Base-by-base conservation (phyloP, 53 echinoderm and acorn worm species). In the Actinopyga echinites region DNA sequence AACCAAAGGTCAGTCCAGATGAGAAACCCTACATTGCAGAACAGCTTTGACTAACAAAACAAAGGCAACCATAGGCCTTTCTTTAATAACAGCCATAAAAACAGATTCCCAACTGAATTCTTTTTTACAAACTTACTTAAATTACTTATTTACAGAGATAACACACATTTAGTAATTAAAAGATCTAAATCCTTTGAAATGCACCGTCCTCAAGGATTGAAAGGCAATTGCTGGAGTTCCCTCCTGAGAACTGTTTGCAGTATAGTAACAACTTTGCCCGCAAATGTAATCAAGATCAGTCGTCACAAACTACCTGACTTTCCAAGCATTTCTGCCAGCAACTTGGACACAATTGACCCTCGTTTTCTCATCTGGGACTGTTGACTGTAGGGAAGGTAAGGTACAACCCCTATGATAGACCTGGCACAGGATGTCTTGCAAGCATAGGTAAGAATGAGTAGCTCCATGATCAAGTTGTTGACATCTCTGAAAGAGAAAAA, bases 301-400 rank as follows among this genome's bases (percentile, higher is more conserved):
- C 43, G 12, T 53, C 9, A 44, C 8, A 28, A 45, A 83, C 77
- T 22, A 95, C 95, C 99, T 45, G 94, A 63, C 85, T 90, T 95
- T 30, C 92, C 92, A 26, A 99, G 87, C 94, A 94, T 99, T 3
- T 90, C 90, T 62, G 99, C 97, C 19, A 96, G 88, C 24, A 96
- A 88, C 64, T 96, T 96, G 65, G 93, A 87, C 20, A 99, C 99
- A 32, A 99, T 99, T 53, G 99, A 93, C 0, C 99, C 99, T 30
- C 99, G 80, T 69, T 99, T 99, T 69, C 99, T 92, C 99, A 99
- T 99, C 90, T 99, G 99, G 57, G 94, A 95, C 75, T 99, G 99
- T 64, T 94, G 92, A 64, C 99, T 92, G 87, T 99, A 99, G 4
- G 99, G 99, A 21, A 99, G 87, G 81, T 99, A 99, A 2, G 99